phyloP scores from a whole-genome alignment of 2,113 vertebrate genomes.

The Ceyx cyanopectus region DNA sequence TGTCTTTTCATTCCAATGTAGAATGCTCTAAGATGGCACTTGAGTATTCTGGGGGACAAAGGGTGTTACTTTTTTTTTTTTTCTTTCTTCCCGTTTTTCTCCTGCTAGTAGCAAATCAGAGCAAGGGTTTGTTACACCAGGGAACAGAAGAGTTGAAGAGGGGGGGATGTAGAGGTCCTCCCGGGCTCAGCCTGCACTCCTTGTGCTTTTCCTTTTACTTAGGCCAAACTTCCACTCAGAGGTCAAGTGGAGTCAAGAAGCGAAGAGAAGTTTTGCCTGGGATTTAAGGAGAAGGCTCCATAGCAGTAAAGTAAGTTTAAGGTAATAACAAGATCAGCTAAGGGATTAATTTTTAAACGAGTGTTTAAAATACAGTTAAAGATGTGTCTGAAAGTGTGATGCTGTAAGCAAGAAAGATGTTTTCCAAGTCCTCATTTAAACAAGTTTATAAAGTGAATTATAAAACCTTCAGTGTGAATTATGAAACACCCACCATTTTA shows the following conservation, averaged over 20 bases:
- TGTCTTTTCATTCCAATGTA: not conserved
- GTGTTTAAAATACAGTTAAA: not conserved
- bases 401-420: not conserved
- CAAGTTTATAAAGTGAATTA: not conserved
- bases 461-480: not conserved
- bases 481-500: not conserved
- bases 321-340: not conserved
- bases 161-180: not conserved
- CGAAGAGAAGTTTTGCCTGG: not conserved
- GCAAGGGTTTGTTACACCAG: not conserved
- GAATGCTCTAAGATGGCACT: not conserved
- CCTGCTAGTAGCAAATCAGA: accelerated
- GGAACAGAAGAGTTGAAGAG: not conserved
- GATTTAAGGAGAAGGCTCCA: constrained; percentile 21
- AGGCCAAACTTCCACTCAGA: constrained; percentile 21
- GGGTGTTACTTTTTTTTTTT: not conserved
- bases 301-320: constrained; percentile 2
- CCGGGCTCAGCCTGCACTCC: not conserved
- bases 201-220: not conserved
- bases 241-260: constrained; percentile 26
- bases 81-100: not conserved
- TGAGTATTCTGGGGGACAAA: not conserved
- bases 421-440: not conserved
- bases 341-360: not conserved
- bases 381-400: not conserved